A percentile compares a stretch with the other conserved stretches of the same genome.
Evolutionary conservation across 2,113 vertebrate genomes (phyloP).

Genomic region (Acrocephalus arundinaceus): DNA sequence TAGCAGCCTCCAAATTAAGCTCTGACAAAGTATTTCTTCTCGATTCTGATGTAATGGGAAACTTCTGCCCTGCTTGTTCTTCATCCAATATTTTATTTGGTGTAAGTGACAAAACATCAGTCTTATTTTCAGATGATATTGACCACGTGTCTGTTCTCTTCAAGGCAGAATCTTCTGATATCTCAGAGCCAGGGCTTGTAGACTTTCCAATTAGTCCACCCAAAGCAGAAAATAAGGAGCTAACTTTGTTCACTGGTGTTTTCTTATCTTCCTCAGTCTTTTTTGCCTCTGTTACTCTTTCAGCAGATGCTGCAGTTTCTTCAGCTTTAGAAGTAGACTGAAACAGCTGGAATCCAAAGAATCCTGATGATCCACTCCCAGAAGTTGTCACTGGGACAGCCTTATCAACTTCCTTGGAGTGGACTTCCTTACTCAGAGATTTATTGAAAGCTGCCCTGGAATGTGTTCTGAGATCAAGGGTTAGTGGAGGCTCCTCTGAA

Average conservation of each 20-base stretch:
- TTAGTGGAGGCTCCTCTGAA: conserved; percentile 69
- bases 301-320: conserved; percentile 62
- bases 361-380: conserved; percentile 56
- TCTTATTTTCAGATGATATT: conserved; percentile 40
- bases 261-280: conserved; percentile 76
- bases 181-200: conserved; percentile 70
- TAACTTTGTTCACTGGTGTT: conserved; percentile 76
- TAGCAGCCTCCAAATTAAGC: conserved; percentile 72
- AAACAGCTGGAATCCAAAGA: conserved; percentile 73
- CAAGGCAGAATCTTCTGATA: not conserved
- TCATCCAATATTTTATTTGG: conserved; percentile 24
- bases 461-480: conserved; percentile 83
- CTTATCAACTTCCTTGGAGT: not conserved
- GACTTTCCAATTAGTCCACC: conserved; percentile 75
- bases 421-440: not conserved
- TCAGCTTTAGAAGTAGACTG: conserved; percentile 61
- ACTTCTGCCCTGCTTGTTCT: not conserved
- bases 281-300: conserved; percentile 75
- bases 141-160: conserved; percentile 17
- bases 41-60: not conserved
- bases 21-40: conserved; percentile 38
- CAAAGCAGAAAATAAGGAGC: conserved; percentile 84
- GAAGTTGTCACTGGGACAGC: not conserved
- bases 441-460: conserved; percentile 5
- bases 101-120: not conserved